Percentiles rank a stretch among this genome's conserved stretches.
Conservation (phyloP, 2,113 vertebrate genomes). For the Ciconia maguari region DNA sequence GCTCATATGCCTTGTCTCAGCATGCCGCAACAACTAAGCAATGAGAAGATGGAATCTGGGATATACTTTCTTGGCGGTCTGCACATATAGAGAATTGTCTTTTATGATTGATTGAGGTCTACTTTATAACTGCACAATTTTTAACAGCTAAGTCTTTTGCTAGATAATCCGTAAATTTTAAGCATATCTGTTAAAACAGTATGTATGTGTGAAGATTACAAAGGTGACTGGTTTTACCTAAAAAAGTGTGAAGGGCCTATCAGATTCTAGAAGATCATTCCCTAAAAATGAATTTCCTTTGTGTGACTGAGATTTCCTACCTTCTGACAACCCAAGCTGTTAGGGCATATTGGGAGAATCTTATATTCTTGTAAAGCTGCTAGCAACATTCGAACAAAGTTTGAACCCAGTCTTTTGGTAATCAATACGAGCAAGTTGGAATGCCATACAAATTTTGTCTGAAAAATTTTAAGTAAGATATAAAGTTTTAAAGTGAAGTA, state of each 20-base stretch:
- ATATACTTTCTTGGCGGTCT: background rate
- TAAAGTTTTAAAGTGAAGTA: background rate
- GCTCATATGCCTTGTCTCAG: background rate
- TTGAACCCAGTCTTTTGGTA: background rate
- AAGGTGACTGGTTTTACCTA: background rate
- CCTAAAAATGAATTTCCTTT: background rate
- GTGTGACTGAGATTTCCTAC: background rate
- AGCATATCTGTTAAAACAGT: background rate
- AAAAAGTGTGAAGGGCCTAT: background rate
- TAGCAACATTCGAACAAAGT: background rate
- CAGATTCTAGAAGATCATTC: background rate
- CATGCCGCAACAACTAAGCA: background rate
- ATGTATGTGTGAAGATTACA: background rate
- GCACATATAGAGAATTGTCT: background rate
- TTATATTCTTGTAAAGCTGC: background rate
- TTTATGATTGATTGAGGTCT: background rate
- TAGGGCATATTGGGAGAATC: background rate
- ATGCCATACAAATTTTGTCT: background rate
- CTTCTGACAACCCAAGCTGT: background rate
- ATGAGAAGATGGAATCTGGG: background rate
- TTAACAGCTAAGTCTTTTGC: background rate
- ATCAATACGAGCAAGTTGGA: accelerated
- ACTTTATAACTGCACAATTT: background rate
- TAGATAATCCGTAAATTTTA: background rate
- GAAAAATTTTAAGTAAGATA: background rate